Conservation (phyloP, 2,888 invertebrate species). For the Stegophylla sp. region DNA sequence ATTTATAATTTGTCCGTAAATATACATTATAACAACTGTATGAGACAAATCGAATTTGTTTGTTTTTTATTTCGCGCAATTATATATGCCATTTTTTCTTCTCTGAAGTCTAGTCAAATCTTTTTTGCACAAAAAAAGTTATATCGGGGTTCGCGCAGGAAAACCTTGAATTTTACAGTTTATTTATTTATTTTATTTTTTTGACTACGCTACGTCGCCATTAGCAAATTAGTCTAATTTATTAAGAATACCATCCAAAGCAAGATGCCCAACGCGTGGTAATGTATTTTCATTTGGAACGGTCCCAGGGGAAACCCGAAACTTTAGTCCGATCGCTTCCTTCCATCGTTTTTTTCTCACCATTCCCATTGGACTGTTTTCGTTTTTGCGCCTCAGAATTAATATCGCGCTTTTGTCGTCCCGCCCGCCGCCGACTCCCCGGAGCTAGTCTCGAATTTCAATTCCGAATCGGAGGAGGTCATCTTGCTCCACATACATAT, state of each 20-base stretch:
- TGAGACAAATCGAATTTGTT: slow-evolving; percentile 5
- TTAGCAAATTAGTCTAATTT: slow-evolving; percentile 58
- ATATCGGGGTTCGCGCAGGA: neutral
- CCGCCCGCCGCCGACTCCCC: slow-evolving; percentile 36
- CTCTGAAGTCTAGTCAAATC: slow-evolving; percentile 21
- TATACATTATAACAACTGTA: neutral
- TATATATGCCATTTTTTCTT: slow-evolving; percentile 4
- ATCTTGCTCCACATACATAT: slow-evolving; percentile 34
- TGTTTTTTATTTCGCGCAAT: neutral
- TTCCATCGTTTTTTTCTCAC: slow-evolving; percentile 43
- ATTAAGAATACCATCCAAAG: slow-evolving; percentile 48
- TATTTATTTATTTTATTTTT: too few species aligned
- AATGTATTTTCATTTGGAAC: slow-evolving; percentile 59
- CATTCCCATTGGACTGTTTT: slow-evolving; percentile 1
- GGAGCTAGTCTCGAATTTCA: slow-evolving; percentile 53
- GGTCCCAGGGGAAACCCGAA: slow-evolving; percentile 50
- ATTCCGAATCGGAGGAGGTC: slow-evolving; percentile 51
- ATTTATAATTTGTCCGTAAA: neutral
- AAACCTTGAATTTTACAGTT: slow-evolving; percentile 38
- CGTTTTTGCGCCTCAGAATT: slow-evolving; percentile 54
- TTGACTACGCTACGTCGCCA: slow-evolving; percentile 12
- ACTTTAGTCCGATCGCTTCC: slow-evolving; percentile 53
- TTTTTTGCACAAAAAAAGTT: neutral
- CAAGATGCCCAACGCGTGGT: slow-evolving; percentile 33
- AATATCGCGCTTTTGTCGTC: slow-evolving; percentile 38